phyloP scores from a whole-genome alignment of 2,888 invertebrate species.

The Vanessa cardui region DNA sequence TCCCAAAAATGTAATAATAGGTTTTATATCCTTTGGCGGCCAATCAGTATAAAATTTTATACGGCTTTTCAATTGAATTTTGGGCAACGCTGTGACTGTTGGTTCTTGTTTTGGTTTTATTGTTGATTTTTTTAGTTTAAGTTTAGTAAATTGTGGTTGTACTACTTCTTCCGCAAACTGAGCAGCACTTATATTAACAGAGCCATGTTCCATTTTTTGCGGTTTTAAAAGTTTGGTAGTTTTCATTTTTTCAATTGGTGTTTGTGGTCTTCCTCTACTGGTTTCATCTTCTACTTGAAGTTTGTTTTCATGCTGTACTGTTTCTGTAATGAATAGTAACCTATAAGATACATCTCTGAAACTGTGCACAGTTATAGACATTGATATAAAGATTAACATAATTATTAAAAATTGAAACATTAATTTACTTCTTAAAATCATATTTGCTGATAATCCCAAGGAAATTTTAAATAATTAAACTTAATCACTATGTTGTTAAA shows the following conservation, averaged over 20 bases:
- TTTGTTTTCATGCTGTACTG: not conserved
- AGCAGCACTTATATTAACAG: slow-evolving; percentile 83
- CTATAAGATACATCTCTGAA: not conserved
- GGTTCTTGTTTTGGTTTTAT: slow-evolving; percentile 73
- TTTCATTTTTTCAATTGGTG: slow-evolving; percentile 38
- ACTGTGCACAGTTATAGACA: not conserved
- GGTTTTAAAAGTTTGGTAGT: slow-evolving; percentile 61
- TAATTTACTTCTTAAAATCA: no score
- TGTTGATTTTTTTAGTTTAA: slow-evolving; percentile 85
- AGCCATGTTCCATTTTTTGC: slow-evolving; percentile 84
- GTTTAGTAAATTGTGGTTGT: slow-evolving; percentile 84
- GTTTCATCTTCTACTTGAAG: slow-evolving; percentile 11
- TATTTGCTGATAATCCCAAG: no score
- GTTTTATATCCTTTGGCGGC: slow-evolving; percentile 82
- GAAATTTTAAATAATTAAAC: no score
- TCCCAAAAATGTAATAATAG: slow-evolving; percentile 79
- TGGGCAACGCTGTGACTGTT: slow-evolving; percentile 78
- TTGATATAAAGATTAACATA: no score
- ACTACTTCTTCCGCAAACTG: slow-evolving; percentile 83
- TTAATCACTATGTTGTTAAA: no score
- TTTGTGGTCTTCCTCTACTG: slow-evolving; percentile 46
- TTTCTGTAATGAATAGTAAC: slow-evolving; percentile 6
- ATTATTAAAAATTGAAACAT: no score
- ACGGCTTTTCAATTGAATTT: slow-evolving; percentile 87
- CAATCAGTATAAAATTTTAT: slow-evolving; percentile 84